These are phyloP conservation scores for Metacarcinus magister DNA, from an alignment of 2,888 invertebrate genomes.

Conservation along the genomic window DNA sequence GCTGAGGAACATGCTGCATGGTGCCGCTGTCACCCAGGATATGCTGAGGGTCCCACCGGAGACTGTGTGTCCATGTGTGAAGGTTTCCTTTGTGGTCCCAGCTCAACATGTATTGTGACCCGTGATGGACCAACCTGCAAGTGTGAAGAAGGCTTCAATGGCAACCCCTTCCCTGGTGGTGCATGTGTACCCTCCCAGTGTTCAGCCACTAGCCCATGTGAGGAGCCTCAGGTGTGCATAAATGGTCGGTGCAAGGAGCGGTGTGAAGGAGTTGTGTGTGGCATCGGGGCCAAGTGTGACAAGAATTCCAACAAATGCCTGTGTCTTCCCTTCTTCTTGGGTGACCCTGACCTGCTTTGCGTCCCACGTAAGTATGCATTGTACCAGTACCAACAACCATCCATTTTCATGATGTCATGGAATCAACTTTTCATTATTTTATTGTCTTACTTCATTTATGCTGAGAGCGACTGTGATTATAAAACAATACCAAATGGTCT, in stretches of 20 bases:
- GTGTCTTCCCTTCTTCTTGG: conserved; percentile 94
- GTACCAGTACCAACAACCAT: not conserved
- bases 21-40: conserved; percentile 94
- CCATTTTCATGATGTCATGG: not conserved
- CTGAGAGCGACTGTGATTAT: not conserved
- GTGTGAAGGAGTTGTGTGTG: conserved; percentile 94
- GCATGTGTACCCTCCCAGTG: conserved; percentile 92
- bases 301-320: conserved; percentile 92
- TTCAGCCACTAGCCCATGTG: conserved; percentile 91
- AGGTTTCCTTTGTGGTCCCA: conserved; percentile 84
- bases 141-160: conserved; percentile 93
- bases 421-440: not conserved
- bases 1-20: conserved; percentile 94
- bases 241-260: conserved; percentile 94
- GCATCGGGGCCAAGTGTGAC: conserved; percentile 94
- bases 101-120: conserved; percentile 89
- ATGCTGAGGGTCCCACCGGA: conserved; percentile 90
- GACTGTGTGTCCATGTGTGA: conserved; percentile 90
- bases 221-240: conserved; percentile 92
- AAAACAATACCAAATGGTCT: not conserved
- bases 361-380: conserved; percentile 87
- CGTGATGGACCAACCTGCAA: conserved; percentile 94
- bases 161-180: conserved; percentile 96
- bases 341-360: conserved; percentile 93
- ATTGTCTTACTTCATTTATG: not conserved